Evolutionary conservation across 2,888 invertebrate species (phyloP).

Genomic region (Lomographa bimaculata): DNA sequence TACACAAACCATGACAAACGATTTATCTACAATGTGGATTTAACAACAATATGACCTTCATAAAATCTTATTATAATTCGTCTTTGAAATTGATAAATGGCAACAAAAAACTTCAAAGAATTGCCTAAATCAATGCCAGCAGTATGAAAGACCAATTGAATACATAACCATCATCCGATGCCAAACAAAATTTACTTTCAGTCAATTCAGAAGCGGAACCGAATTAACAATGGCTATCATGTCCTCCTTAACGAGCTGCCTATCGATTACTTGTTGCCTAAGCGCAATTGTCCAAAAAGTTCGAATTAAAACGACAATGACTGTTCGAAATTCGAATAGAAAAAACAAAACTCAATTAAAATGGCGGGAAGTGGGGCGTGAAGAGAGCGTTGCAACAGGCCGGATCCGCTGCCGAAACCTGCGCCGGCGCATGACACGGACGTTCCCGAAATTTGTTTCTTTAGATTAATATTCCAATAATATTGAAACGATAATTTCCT

Average conservation of each 20-base stretch:
- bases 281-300: slow-evolving; percentile 32
- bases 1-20: too few species aligned
- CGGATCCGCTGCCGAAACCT: slow-evolving; percentile 52
- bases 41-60: too few species aligned
- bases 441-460: slow-evolving; percentile 17
- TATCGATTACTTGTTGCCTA: slow-evolving; percentile 33
- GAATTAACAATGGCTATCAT: slow-evolving; percentile 19
- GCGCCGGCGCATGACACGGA: slow-evolving; percentile 35
- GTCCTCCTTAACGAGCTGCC: slow-evolving; percentile 25
- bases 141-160: slow-evolving; percentile 10
- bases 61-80: too few species aligned
- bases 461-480: slow-evolving; percentile 14
- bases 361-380: slow-evolving; percentile 65
- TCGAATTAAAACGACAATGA: slow-evolving; percentile 31
- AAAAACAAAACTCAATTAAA: slow-evolving; percentile 65
- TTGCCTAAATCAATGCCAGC: too few species aligned
- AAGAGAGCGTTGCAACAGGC: slow-evolving; percentile 64
- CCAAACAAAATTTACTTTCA: slow-evolving; percentile 16
- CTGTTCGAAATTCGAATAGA: slow-evolving; percentile 24
- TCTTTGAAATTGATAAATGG: too few species aligned
- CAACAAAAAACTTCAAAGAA: too few species aligned
- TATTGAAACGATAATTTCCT: too few species aligned
- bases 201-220: slow-evolving; percentile 22
- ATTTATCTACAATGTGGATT: too few species aligned
- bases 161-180: slow-evolving; percentile 19